Base-by-base conservation (phyloP, 2,113 vertebrate species). In the Cepphus grylle region DNA sequence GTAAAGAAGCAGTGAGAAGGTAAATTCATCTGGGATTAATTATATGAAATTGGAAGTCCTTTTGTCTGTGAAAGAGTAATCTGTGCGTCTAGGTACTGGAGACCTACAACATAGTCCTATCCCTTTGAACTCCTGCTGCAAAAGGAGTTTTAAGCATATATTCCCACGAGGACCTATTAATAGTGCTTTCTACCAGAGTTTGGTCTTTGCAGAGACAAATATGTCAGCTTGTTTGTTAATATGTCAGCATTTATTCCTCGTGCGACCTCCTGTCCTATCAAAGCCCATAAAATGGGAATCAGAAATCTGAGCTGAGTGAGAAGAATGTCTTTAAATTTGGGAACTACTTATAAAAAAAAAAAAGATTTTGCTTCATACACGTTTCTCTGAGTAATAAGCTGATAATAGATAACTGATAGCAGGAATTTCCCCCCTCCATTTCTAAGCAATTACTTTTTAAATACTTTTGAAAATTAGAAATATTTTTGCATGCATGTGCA, bases 1-100 rank as follows among this genome's bases (percentile, higher is more conserved):
- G 20, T 29, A 65, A 36, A 45, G 42, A 50, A 72, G 40, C 63
- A 70, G 47, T 12, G n/a, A 67, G 47, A 81, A 67, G 29, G 59
- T 74, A 76, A 74, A 6, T 15, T 34, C 17, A 62, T 50, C 36
- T 63, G 26, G 19, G 12, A 59, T 73, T 34, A 74, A 11, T 22
- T 4, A 25, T 30, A 40, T 0, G 0, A 69, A 79, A 63, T 52
- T 2, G 1, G 43, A 90, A 90, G 3, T 45, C 5, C 5, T 63
- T 63, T 42, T 43, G 20, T 59, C 72, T 67, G 21, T 59, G 43
- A 63, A 90, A 62, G 15, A 83, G 20, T 42, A 53, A 59, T 67
- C 69, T 78, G 15, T 36, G 11, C 56, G 38, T 63, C 27, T 40
- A 56, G 9, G 49, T 74, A 81, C 22, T 42, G 50, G 18, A 17